These are phyloP conservation scores for Semaprochilodus insignis DNA, from an alignment of 2,797 vertebrate genomes.

Conservation along the genomic window DNA sequence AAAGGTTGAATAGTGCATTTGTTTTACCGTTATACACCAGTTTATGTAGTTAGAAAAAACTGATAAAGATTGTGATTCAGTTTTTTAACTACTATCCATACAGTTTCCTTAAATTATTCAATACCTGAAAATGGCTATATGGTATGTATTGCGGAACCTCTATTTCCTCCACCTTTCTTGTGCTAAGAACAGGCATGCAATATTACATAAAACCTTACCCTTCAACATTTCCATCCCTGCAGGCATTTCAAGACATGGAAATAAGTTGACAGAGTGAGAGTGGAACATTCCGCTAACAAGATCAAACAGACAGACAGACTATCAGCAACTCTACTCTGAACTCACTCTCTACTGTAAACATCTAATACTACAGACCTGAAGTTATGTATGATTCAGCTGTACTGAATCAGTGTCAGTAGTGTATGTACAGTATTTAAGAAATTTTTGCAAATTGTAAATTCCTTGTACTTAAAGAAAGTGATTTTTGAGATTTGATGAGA, in stretches of 20 bases:
- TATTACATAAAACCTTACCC: slow-evolving; percentile 46
- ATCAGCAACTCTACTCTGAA: slow-evolving; percentile 22
- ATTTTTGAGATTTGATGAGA: no score
- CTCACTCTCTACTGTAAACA: slow-evolving; percentile 20
- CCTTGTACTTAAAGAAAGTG: no score
- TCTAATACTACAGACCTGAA: slow-evolving; percentile 13
- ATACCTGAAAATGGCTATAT: not conserved
- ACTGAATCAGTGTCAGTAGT: not conserved
- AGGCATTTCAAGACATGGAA: slow-evolving; percentile 49
- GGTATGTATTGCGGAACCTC: not conserved
- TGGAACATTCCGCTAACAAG: slow-evolving; percentile 57
- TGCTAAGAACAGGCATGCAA: slow-evolving; percentile 34
- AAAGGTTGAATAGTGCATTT: not conserved
- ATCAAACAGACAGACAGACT: slow-evolving; percentile 50
- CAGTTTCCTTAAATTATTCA: not conserved
- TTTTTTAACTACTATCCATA: no score
- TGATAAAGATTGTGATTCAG: not conserved
- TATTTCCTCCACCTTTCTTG: not conserved
- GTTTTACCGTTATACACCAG: not conserved
- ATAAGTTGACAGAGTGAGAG: slow-evolving; percentile 51
- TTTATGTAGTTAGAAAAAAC: not conserved
- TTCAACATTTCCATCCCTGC: slow-evolving; percentile 61
- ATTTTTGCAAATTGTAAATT: no score
- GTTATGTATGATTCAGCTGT: not conserved
- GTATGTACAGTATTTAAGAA: not conserved